These are phyloP conservation scores for Shinisaurus crocodilurus DNA, from an alignment of 2,113 vertebrate species.

Conservation along the genomic window DNA sequence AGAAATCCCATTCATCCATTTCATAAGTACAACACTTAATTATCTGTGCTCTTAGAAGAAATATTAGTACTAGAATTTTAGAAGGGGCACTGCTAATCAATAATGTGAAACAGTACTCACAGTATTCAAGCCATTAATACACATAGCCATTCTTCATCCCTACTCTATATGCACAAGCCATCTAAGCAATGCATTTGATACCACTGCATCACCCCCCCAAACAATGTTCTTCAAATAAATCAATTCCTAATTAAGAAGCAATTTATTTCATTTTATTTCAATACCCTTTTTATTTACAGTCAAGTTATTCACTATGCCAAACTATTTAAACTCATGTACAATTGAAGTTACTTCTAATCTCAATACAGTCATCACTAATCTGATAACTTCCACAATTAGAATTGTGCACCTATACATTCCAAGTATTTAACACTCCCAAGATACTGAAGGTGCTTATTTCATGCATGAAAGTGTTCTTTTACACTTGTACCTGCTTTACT, in stretches of 20 bases:
- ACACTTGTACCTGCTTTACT: background rate
- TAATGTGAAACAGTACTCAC: background rate
- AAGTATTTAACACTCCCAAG: slow-evolving; percentile 23
- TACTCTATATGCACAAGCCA: background rate
- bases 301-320: slow-evolving; percentile 64
- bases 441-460: background rate
- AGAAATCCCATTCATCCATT: background rate
- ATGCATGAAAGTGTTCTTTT: background rate
- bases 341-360: slow-evolving; percentile 40
- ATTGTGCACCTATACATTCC: slow-evolving; percentile 4
- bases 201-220: background rate
- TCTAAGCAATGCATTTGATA: background rate
- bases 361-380: slow-evolving; percentile 24
- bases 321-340: slow-evolving; percentile 57
- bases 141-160: background rate
- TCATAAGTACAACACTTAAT: background rate
- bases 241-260: slow-evolving; percentile 34
- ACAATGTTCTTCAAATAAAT: background rate
- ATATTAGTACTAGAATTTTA: background rate
- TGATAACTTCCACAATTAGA: slow-evolving; percentile 44
- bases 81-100: background rate
- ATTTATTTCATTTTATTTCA: background rate
- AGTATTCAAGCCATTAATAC: background rate
- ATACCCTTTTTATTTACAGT: slow-evolving; percentile 64
- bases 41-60: background rate